Base-by-base conservation (phyloP, 1,140 invertebrate genomes). In the Lineus longissimus region DNA sequence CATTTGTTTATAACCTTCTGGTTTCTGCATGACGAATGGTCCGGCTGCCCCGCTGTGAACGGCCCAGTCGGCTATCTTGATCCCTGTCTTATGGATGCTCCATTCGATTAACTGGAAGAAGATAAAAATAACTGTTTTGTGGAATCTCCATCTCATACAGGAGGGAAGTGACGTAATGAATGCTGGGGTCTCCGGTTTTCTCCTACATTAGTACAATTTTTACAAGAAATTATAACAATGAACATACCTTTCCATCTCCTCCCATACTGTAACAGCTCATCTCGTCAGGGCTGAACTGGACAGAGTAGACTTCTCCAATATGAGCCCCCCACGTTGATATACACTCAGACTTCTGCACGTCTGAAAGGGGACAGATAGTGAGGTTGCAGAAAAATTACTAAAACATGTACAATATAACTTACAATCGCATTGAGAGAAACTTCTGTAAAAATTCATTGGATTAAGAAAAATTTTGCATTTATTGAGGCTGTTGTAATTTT, bases 221-320 rank as follows among this genome's bases (percentile, higher is more conserved):
- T 19, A 43, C 11, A 43, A 43, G 40, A 11, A 43, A 43, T 11
- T 19, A 43, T 43, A 43, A 43, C n/a, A n/a, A 19, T 43, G 11
- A 11, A 43, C 40, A 43, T 69, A 83, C 83, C 73, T 82, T 86
- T 6, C 84, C 83, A 71, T 87, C 86, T 63, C 82, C 77, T 29
- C 86, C 86, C 65, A 86, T 80, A 43, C 84, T 84, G 70, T 84
- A 87, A 60, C 86, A 86, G 33, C 84, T 82, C 6, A 84, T 87
- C 68, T 82, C 86, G 73, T 87, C 85, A 45, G 84, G 81, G 31
- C 84, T 85, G 40, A 86, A 81, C 64, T 86, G 83, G 36, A 87
- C 79, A 31, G 84, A 82, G 25, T 84, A 83, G 0, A 86, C 79
- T 30, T 85, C 84, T 60, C 84, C 84, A 15, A 78, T 76, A 62